Base-by-base conservation (phyloP, 2,113 vertebrate genomes). In the Mugil cephalus region DNA sequence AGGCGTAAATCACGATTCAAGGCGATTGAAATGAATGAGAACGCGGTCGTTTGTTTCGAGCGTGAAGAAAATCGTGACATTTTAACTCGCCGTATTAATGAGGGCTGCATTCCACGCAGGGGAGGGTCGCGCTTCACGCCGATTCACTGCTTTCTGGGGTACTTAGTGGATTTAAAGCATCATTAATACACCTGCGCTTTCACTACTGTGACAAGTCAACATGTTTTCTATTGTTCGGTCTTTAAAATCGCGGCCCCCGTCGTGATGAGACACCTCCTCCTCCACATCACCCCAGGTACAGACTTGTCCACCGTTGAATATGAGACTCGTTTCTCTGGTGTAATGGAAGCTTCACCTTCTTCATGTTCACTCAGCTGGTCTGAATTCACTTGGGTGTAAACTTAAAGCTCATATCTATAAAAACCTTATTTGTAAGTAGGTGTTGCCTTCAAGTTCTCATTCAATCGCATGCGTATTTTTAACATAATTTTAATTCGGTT, bases 241-340 rank as follows among this genome's bases (percentile, higher is more conserved):
- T 60, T 7, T 36, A 13, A 80, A 18, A 53, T 52, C 60, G 52
- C n/a, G 46, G 62, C 53, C 34, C 10, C 19, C 55, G 36, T 62
- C 53, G 40, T 47, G 35, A 55, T 48, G 53, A 69, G 51, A 84
- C 56, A 10, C 50, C 59, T 48, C 76, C 59, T 48, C 76, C 76
- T 70, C 78, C 67, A 53, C 73, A 67, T 36, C 14, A 34, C 12
- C 19, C 72, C 77, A 79, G 80, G 86, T 77, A 79, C 67, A 72
- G 65, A 86, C 80, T 81, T 21, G 83, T 78, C 63, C 51, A 42
- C 30, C 4, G 63, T 0, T 40, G 34, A 58, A 35, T 30, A 43
- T 60, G 45, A 21, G 39, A 15, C 42, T 67, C 40, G 17, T 34
- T 74, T 7, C 30, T 39, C 13, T 17, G 12, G 17, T 14, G 40